Conservation (phyloP, 23 tunicate species). For the Halocynthia roretzi region DNA sequence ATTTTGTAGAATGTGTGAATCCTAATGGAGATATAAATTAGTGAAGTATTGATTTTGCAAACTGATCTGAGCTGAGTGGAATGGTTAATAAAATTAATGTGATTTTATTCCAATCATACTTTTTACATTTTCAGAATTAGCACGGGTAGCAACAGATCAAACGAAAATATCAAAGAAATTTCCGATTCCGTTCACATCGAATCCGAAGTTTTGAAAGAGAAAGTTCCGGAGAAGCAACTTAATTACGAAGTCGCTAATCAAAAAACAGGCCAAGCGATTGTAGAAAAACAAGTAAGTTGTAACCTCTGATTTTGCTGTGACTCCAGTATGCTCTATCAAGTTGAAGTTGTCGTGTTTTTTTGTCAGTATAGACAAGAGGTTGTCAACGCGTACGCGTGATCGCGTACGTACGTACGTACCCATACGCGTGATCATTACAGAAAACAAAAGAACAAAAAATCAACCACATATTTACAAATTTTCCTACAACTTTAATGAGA, state of each 20-base stretch:
- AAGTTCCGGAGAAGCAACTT: neutral
- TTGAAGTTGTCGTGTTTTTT: neutral
- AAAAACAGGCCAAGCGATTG: neutral
- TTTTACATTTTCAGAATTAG: neutral
- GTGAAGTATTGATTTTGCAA: too few species aligned
- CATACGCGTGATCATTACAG: too few species aligned
- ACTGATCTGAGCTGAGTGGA: neutral
- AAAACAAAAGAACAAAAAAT: too few species aligned
- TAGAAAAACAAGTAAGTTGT: neutral
- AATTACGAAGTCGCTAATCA: neutral
- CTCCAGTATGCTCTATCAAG: neutral
- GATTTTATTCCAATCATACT: neutral
- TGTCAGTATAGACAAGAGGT: too few species aligned
- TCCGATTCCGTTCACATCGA: neutral
- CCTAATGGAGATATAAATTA: too few species aligned
- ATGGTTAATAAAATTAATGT: neutral
- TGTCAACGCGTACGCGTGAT: too few species aligned
- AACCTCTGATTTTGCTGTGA: neutral
- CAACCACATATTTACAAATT: too few species aligned
- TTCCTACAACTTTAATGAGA: too few species aligned
- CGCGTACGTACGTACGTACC: too few species aligned
- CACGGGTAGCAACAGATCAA: neutral
- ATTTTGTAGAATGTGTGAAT: too few species aligned
- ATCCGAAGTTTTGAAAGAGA: slow-evolving; percentile 9
- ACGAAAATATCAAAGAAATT: neutral